Percentiles rank a stretch among this genome's conserved stretches.
Conservation (phyloP, 2,113 vertebrate genomes). For the Collichthys lucidus region DNA sequence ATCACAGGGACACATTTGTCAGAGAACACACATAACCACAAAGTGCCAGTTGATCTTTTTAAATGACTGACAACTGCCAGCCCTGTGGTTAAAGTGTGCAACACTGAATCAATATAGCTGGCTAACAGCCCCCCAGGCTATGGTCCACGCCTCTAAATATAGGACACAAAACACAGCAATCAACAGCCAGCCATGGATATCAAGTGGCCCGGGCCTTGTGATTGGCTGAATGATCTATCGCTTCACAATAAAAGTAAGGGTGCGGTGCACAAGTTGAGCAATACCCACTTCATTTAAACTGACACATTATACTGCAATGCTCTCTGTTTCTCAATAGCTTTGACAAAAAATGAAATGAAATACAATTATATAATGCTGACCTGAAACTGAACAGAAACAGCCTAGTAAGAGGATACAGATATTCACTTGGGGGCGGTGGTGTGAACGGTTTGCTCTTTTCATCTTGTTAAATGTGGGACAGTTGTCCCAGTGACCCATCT, state of each 20-base stretch:
- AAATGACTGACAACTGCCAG: slow-evolving; percentile 59
- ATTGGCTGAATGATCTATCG: slow-evolving; percentile 18
- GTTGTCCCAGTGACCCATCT: neutral
- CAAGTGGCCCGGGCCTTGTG: slow-evolving; percentile 12
- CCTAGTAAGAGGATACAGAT: neutral
- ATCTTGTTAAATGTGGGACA: neutral
- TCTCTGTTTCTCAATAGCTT: neutral
- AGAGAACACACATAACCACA: slow-evolving; percentile 24
- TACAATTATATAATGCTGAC: neutral
- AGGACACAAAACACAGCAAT: slow-evolving; percentile 57
- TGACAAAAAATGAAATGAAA: neutral
- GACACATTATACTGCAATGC: neutral
- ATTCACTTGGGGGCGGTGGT: neutral
- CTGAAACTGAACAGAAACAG: neutral
- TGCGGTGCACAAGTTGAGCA: slow-evolving; percentile 28
- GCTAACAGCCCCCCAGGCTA: slow-evolving; percentile 24
- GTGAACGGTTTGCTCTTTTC: neutral
- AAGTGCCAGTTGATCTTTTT: slow-evolving; percentile 58
- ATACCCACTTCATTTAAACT: neutral
- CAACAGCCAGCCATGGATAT: slow-evolving; percentile 35
- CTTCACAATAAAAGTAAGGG: slow-evolving; percentile 48
- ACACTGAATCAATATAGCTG: slow-evolving; percentile 65
- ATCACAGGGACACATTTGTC: slow-evolving; percentile 45
- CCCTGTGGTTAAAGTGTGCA: slow-evolving; percentile 33
- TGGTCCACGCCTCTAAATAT: slow-evolving; percentile 67